These are phyloP conservation scores for Psittacula echo DNA, from an alignment of 2,797 vertebrate species.

Conservation along the genomic window DNA sequence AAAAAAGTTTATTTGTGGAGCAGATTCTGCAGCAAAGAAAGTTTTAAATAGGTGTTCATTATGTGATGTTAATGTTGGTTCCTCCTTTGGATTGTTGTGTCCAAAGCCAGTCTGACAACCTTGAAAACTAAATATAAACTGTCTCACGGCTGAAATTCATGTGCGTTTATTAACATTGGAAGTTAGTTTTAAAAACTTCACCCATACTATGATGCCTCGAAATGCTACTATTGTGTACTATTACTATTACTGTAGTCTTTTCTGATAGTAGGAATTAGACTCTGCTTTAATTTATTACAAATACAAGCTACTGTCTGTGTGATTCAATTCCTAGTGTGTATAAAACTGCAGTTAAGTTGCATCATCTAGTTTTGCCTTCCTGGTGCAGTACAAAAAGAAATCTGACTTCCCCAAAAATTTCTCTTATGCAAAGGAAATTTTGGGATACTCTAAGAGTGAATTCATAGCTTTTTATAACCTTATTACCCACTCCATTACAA, in stretches of 20 bases:
- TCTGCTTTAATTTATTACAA: not conserved
- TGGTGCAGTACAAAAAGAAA: not conserved
- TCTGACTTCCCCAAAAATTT: not conserved
- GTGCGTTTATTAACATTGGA: not conserved
- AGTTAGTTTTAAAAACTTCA: not conserved
- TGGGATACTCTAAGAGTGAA: not conserved
- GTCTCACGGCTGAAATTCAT: not conserved
- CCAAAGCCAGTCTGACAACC: not conserved
- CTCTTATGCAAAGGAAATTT: not conserved
- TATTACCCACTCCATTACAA: not conserved
- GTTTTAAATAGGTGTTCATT: not conserved
- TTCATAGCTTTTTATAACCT: not conserved
- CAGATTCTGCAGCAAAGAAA: not conserved
- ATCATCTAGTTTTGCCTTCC: not conserved
- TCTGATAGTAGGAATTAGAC: not conserved
- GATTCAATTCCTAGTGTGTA: not conserved
- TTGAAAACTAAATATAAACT: not conserved
- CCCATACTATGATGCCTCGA: not conserved
- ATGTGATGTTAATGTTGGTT: not conserved
- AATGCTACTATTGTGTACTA: not conserved
- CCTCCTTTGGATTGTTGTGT: not conserved
- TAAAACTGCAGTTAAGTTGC: not conserved
- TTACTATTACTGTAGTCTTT: not conserved
- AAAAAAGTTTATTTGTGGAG: not conserved
- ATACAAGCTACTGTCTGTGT: not conserved